Evolutionary conservation across 2,888 invertebrate genomes (phyloP).

Genomic region (Taphrorychus bicolor): DNA sequence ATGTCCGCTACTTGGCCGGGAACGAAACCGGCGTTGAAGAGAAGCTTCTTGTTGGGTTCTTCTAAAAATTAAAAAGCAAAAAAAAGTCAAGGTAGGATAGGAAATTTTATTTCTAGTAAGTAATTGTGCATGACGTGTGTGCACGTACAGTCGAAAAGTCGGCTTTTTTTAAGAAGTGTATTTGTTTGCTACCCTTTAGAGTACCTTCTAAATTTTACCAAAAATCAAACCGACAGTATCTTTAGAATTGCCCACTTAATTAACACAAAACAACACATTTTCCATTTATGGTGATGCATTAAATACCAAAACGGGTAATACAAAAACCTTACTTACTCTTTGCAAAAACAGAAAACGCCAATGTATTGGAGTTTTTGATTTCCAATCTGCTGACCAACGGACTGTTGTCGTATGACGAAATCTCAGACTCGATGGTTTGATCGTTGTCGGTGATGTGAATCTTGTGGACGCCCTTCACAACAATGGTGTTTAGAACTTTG

Average conservation of each 20-base stretch:
- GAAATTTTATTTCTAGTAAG: too few relatives aligned
- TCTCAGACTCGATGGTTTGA: constrained; percentile 63
- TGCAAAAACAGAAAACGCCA: constrained; percentile 64
- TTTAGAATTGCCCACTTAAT: too few relatives aligned
- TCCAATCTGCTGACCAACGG: constrained; percentile 62
- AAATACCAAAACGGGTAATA: too few relatives aligned
- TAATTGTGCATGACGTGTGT: too few relatives aligned
- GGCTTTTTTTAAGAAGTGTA: too few relatives aligned
- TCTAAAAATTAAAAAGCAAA: constrained; percentile 47
- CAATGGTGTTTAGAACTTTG: constrained; percentile 61
- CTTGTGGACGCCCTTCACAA: constrained; percentile 64
- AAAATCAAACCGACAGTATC: too few relatives aligned
- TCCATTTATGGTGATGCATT: too few relatives aligned
- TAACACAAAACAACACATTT: too few relatives aligned
- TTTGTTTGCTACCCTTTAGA: too few relatives aligned
- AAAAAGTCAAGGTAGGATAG: not conserved
- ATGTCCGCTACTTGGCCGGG: constrained; percentile 69
- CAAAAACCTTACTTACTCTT: constrained; percentile 61
- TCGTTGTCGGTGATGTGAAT: constrained; percentile 61
- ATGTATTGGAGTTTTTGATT: constrained; percentile 65
- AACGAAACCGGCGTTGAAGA: constrained; percentile 65
- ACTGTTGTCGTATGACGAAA: constrained; percentile 63
- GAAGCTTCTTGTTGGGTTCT: constrained; percentile 63
- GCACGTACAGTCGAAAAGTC: too few relatives aligned
- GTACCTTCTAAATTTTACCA: too few relatives aligned